Evolutionary conservation across 2,113 vertebrate species (phyloP), one percentile per base, ranked within the genome.

Genomic region (Rhabdomys dilectus): DNA sequence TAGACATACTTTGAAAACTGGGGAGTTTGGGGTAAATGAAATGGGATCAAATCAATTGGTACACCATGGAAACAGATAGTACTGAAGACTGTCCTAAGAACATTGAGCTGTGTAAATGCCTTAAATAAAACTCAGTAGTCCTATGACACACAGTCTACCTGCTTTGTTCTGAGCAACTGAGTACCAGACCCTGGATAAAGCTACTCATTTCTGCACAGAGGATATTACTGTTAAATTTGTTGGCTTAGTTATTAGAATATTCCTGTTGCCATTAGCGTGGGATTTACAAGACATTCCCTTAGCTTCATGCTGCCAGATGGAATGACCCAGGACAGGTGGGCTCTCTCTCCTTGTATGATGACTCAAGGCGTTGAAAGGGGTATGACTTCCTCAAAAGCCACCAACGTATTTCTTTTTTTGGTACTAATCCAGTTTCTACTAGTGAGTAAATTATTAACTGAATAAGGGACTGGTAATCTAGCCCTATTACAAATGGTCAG

Each of bases 1-100:
- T 73, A n/a, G 62, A 75, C n/a, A 94, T 97, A 81, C 62, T 42
- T 88, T 84, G 12, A 66, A 42, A 48, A 68, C 34, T 70, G 29
- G 21, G 3, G 62, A 9, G 72, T 70, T 88, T 95, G 42, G 84
- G 2, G 68, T 84, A 91, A 91, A 4, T 31, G 19, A 92, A 95
- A 84, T 62, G 15, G 10, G n/a, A 10, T 7, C 88, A 70, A 90
- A 51, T 34, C 87, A 88, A 26, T 92, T 64, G 88, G 62, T 88
- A 75, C 48, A 10, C 48, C 82, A 56, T 13, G 45, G 26, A 42
- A 56, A 58, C 36, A 90, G 22, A 60, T 42, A 5, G 62, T 89
- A 81, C 10, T 60, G 76, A 29, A 42, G 68, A 64, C 16, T 86
- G 19, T 56, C 36, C 7, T 64, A 12, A 42, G 56, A 62, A 88